Evolutionary conservation across 2,113 vertebrate genomes (phyloP).

Genomic region (Brienomyrus brachyistius): DNA sequence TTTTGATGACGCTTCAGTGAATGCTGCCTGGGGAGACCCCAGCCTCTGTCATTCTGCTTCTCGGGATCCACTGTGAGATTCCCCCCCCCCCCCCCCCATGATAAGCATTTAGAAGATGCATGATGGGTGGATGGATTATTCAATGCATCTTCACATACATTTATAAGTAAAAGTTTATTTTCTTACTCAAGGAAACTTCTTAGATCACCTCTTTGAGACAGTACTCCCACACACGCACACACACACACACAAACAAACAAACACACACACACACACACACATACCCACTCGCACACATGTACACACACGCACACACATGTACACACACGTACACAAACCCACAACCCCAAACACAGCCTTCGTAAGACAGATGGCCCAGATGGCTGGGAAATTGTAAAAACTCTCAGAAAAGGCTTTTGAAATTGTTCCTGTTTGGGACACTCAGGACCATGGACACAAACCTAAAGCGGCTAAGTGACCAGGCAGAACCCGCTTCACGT

Average conservation of each 20-base stretch:
- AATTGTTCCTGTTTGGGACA: background rate
- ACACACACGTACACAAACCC: background rate
- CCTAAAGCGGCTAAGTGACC: conserved; percentile 49
- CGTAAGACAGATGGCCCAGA: background rate
- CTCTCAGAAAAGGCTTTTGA: background rate
- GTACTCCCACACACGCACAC: background rate
- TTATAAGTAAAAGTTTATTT: background rate
- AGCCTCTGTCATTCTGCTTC: background rate
- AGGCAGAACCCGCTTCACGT: conserved; percentile 48
- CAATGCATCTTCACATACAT: background rate
- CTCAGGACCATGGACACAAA: conserved; percentile 32
- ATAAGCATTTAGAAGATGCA: background rate
- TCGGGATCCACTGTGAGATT: background rate
- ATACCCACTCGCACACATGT: too few species aligned
- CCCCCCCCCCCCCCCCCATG: background rate
- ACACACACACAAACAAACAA: background rate
- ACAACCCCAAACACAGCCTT: background rate
- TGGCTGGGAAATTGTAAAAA: background rate
- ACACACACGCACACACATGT: too few species aligned
- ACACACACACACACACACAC: background rate
- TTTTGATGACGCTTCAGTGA: background rate
- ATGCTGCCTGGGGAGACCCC: background rate
- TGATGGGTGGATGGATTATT: background rate
- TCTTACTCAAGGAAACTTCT: background rate
- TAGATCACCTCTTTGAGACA: background rate